These are phyloP conservation scores for Scytalopus superciliaris DNA, from an alignment of 2,113 vertebrate genomes.

Conservation along the genomic window DNA sequence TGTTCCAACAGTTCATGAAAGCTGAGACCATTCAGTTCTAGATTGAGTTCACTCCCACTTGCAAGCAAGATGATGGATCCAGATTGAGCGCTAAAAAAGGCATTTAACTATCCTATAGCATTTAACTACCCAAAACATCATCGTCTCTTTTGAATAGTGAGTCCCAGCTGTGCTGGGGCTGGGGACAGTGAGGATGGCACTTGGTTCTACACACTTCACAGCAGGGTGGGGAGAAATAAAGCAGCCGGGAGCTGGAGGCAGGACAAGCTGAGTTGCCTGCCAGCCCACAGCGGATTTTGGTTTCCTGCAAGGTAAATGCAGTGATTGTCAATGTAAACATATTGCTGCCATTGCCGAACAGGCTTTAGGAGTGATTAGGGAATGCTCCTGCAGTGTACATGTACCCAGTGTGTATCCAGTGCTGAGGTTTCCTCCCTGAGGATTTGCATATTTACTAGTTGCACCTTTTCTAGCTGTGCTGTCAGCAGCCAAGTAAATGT, in stretches of 20 bases:
- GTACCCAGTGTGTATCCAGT: background rate
- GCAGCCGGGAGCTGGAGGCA: background rate
- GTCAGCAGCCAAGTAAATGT: background rate
- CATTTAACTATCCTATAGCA: background rate
- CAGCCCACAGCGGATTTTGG: rapidly evolving
- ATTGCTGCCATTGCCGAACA: background rate
- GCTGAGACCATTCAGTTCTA: background rate
- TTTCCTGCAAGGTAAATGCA: background rate
- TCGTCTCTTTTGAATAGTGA: background rate
- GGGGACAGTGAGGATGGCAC: background rate
- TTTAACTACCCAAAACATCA: background rate
- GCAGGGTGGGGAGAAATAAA: background rate
- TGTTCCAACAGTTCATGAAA: background rate
- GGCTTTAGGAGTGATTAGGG: background rate
- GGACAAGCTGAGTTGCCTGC: background rate
- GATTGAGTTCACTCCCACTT: background rate
- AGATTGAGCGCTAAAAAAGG: background rate
- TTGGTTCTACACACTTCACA: background rate
- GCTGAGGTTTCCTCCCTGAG: rapidly evolving
- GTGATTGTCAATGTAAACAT: background rate
- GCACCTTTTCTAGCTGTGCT: background rate
- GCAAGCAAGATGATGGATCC: background rate
- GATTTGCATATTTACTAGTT: background rate
- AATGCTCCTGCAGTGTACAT: background rate
- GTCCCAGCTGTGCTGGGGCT: background rate